Conservation (phyloP, 2,888 invertebrate species). For the Caenorhabditis uteleia region DNA sequence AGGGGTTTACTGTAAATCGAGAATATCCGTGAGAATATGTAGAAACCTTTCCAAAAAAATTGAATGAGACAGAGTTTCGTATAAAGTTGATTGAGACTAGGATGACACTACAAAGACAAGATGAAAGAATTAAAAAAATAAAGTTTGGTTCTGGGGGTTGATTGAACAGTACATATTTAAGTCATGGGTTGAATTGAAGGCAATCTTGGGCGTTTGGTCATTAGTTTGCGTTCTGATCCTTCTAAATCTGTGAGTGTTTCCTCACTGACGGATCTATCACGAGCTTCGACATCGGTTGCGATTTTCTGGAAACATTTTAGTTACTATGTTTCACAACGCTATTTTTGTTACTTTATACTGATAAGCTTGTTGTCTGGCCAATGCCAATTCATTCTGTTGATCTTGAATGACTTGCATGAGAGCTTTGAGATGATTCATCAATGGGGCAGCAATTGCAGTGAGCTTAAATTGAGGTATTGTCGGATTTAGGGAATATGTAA, state of each 20-base stretch:
- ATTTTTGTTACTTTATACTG: conserved; percentile 47
- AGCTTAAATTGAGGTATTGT: conserved; percentile 24
- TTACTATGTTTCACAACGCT: not conserved
- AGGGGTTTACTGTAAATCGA: too few relatives aligned
- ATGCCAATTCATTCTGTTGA: conserved; percentile 59
- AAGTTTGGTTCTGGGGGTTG: too few relatives aligned
- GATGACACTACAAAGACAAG: too few relatives aligned
- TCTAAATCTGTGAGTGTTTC: conserved; percentile 60
- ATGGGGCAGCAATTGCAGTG: conserved; percentile 67
- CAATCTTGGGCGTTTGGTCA: conserved; percentile 44
- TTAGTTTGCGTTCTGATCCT: conserved; percentile 37
- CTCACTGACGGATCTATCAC: conserved; percentile 60
- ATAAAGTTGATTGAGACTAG: too few relatives aligned
- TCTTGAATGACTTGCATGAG: conserved; percentile 66
- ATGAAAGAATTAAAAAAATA: too few relatives aligned
- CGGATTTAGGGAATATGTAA: not conserved
- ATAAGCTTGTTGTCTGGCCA: conserved; percentile 57
- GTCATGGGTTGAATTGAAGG: conserved; percentile 53
- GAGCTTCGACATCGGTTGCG: conserved; percentile 48
- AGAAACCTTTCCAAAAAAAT: too few relatives aligned
- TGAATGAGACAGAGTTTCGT: too few relatives aligned
- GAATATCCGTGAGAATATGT: too few relatives aligned
- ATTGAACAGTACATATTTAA: conserved; percentile 8
- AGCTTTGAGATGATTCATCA: conserved; percentile 69
- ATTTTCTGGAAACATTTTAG: conserved; percentile 17